Percentiles rank a stretch among this genome's conserved stretches.
Conservation (phyloP, 2,797 vertebrate genomes). For the Pachyuromys duprasi region DNA sequence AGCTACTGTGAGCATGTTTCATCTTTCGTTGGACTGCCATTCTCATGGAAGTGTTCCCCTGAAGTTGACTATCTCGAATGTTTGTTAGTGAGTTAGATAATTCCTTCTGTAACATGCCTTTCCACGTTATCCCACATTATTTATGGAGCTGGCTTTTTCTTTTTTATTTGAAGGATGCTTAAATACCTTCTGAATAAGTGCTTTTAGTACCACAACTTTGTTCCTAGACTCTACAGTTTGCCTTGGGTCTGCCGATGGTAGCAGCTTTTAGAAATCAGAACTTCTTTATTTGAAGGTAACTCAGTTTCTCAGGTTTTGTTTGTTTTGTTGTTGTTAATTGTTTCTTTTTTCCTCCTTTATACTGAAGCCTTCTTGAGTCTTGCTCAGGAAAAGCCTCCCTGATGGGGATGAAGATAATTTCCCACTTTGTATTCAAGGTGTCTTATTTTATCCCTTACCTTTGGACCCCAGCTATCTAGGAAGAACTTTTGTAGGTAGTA, state of each 20-base stretch:
- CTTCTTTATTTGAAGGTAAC: neutral
- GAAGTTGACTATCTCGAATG: neutral
- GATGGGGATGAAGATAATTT: neutral
- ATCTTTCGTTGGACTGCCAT: fast-evolving
- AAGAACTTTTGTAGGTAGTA: neutral
- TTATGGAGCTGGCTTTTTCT: neutral
- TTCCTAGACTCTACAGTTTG: no score
- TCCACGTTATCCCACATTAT: neutral
- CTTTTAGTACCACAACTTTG: neutral
- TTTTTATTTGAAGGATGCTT: neutral
- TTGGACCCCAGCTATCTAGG: neutral
- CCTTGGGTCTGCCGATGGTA: neutral
- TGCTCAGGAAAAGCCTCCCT: neutral
- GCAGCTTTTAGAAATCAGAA: neutral
- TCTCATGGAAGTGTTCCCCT: neutral
- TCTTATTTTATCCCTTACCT: neutral
- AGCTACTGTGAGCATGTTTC: neutral
- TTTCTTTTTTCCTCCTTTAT: neutral
- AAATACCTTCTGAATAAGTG: neutral
- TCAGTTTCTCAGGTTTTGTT: neutral
- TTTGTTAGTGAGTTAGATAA: neutral
- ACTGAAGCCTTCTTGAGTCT: neutral
- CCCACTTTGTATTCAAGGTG: neutral
- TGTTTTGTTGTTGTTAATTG: no score
- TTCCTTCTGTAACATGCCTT: neutral